Base-by-base conservation (phyloP, 2,113 vertebrate genomes). In the Platichthys flesus region DNA sequence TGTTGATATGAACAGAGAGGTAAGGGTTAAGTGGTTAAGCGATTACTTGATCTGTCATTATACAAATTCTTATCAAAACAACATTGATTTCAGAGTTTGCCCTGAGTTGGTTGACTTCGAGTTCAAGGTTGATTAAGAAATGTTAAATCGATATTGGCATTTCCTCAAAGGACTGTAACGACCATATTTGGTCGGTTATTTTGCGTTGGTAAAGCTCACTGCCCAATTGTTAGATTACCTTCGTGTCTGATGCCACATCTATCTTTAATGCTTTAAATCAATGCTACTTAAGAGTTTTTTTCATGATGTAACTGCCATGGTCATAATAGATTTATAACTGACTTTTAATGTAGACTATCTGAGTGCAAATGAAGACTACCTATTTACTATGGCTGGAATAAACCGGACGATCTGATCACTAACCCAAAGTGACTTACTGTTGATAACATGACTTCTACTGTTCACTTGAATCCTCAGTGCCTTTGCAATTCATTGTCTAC, bases 341-440 rank as follows among this genome's bases (percentile, higher is more conserved):
- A 31, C 31, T 31, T 31, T 23, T 23, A 31, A 5, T 1, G 5
- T 7, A 31, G 31, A 7, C n/a, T 79, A 23, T 23, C 23, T 23
- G 9, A 79, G 64, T 68, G 21, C 67, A 82, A 81, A 71, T 64
- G 57, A 49, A 64, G 83, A 76, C 75, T 76, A 85, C 60, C 74
- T 80, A 61, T 80, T 78, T 49, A 67, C 68, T 55, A 61, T 81
- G 52, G 71, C 74, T 81, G 64, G 59, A 85, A 79, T 88, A 80
- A 86, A 76, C 40, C 52, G 52, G 74, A 76, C 45, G 5, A 71
- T 55, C 52, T 76, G 66, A 67, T 75, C 63, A 56, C 72, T 63
- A 62, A 82, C 49, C 9, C 20, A 63, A 66, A 87, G 78, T 84
- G 51, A 79, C 62, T 77, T 66, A 61, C 52, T 75, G 55, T 63